phyloP scores from a whole-genome alignment of 2,888 invertebrate genomes.

The Ferrisia virgata region DNA sequence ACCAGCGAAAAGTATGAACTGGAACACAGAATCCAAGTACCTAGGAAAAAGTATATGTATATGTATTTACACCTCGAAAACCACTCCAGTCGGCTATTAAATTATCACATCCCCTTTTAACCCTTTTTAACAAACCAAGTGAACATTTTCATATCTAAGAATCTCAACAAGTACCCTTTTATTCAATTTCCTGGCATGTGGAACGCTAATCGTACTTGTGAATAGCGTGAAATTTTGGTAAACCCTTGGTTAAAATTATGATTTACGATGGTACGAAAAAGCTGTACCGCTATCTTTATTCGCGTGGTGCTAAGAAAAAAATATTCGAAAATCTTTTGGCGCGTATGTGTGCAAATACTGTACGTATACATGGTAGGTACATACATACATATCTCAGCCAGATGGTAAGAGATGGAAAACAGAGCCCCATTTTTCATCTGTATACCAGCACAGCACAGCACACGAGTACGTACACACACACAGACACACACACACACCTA shows the following conservation, averaged over 20 bases:
- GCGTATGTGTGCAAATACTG: neutral
- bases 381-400: no score
- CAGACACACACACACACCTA: neutral
- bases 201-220: neutral
- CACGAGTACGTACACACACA: no score
- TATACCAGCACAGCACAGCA: no score
- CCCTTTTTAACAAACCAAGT: neutral
- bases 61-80: no score
- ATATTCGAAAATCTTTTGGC: neutral
- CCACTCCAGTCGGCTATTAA: no score
- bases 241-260: neutral
- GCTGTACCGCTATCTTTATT: conserved; percentile 7
- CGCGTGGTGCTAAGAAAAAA: neutral
- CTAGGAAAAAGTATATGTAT: no score
- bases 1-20: no score
- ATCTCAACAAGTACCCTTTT: conserved; percentile 10
- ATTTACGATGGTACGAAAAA: neutral
- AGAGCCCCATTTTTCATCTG: conserved; percentile 6
- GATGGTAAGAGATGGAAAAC: neutral
- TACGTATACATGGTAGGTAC: neutral
- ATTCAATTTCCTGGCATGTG: neutral
- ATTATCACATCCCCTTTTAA: neutral
- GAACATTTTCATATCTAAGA: conserved; percentile 1
- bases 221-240: conserved; percentile 6
- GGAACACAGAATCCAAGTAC: no score